These are phyloP conservation scores for Lutjanus erythropterus DNA, from an alignment of 2,113 vertebrate genomes.

Conservation along the genomic window DNA sequence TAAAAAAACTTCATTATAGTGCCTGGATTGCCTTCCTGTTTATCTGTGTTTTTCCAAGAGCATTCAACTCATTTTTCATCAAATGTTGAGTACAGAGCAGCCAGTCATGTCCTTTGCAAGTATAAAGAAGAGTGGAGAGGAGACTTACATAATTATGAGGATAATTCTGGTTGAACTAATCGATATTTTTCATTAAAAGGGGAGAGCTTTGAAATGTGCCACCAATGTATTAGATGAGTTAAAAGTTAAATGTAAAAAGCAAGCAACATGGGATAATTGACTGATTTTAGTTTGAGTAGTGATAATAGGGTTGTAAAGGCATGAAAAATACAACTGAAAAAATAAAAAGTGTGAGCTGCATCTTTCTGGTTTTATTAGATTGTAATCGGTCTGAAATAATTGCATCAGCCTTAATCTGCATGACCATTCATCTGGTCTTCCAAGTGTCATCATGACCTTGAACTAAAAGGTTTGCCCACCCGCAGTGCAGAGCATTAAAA, in stretches of 20 bases:
- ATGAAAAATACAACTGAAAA: constrained; percentile 51
- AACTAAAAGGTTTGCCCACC: constrained; percentile 38
- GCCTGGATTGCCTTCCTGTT: too few relatives aligned
- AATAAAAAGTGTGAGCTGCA: constrained; percentile 7
- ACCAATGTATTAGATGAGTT: not conserved
- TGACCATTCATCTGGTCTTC: constrained; percentile 47
- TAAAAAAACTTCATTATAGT: too few relatives aligned
- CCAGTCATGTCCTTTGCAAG: too few relatives aligned
- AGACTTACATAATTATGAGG: not conserved
- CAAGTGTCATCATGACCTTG: constrained; percentile 46
- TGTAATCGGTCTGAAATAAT: constrained; percentile 52
- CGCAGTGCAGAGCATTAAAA: constrained; percentile 25
- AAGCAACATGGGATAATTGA: constrained; percentile 24
- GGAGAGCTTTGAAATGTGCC: not conserved
- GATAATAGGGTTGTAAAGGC: constrained; percentile 42
- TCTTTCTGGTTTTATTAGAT: constrained; percentile 54
- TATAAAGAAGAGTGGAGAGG: not conserved
- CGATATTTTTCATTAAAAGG: constrained; percentile 20
- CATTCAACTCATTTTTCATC: too few relatives aligned
- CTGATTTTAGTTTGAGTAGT: constrained; percentile 17
- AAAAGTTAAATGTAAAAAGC: constrained; percentile 29
- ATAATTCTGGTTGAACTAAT: not conserved
- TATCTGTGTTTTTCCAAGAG: too few relatives aligned
- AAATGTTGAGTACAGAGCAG: too few relatives aligned
- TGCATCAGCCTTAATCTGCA: constrained; percentile 54